Percentiles rank a stretch among this genome's conserved stretches.
Evolutionary conservation across 2,888 invertebrate species (phyloP).

Genomic region (Himalopsyche kuldschensis): DNA sequence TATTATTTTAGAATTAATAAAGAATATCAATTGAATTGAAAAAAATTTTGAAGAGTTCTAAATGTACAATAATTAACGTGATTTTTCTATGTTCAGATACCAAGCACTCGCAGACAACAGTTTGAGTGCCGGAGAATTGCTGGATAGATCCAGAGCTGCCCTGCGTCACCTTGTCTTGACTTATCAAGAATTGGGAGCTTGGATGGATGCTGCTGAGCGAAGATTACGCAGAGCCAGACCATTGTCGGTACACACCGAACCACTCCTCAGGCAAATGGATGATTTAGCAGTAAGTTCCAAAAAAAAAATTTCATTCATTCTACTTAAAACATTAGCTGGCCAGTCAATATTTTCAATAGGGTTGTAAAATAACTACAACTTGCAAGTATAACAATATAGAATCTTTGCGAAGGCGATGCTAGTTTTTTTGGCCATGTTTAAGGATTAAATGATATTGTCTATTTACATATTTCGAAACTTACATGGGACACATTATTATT

Average conservation of each 20-base stretch:
- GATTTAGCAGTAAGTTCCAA: constrained; percentile 69
- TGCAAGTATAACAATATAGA: no score
- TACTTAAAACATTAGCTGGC: background rate
- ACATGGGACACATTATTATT: no score
- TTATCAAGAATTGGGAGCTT: constrained; percentile 89
- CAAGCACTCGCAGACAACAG: constrained; percentile 85
- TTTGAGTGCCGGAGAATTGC: constrained; percentile 75
- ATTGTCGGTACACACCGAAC: constrained; percentile 88
- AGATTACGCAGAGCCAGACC: constrained; percentile 78
- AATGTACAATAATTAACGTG: background rate
- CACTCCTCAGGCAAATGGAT: constrained; percentile 89
- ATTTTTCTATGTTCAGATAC: constrained; percentile 54
- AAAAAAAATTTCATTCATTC: no score
- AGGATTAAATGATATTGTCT: background rate
- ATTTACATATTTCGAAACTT: no score
- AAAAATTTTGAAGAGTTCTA: background rate
- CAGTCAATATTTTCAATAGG: background rate
- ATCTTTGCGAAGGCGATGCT: no score
- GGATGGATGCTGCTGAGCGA: constrained; percentile 92
- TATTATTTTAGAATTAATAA: background rate
- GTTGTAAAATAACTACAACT: no score
- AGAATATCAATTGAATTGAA: background rate
- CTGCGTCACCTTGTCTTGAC: constrained; percentile 88
- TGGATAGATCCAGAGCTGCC: constrained; percentile 83
- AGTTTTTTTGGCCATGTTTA: background rate